A percentile compares a stretch with the other conserved stretches of the same genome.
These are phyloP conservation scores for Acanthosepion esculentum DNA, from an alignment of 2,888 invertebrate species.

Conservation along the genomic window DNA sequence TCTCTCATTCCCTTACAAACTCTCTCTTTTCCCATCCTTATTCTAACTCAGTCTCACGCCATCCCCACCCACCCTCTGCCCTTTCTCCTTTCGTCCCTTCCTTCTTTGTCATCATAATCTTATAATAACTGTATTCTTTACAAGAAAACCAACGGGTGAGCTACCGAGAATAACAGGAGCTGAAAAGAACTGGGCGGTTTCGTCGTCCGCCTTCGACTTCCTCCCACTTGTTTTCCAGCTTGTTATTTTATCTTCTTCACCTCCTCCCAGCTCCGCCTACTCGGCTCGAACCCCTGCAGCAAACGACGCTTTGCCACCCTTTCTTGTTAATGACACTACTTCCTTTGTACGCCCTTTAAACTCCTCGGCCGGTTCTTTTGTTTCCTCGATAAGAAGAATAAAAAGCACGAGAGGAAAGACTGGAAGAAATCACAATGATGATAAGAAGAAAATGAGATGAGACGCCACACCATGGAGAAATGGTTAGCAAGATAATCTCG, in stretches of 20 bases:
- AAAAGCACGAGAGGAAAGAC: background rate
- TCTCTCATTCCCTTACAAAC: no score
- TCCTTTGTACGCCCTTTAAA: background rate
- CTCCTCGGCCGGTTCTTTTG: background rate
- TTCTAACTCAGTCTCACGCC: background rate
- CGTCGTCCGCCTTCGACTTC: background rate
- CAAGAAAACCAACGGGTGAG: background rate
- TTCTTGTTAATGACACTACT: background rate
- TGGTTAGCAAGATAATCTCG: no score
- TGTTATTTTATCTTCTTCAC: constrained; percentile 22
- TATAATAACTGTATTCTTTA: background rate
- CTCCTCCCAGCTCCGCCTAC: constrained; percentile 22
- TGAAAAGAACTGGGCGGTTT: constrained; percentile 4
- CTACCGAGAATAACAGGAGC: background rate
- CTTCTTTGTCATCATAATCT: background rate
- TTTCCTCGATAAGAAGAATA: background rate
- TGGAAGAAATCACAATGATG: background rate
- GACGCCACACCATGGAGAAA: no score
- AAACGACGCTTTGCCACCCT: background rate
- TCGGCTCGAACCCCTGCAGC: constrained; percentile 20
- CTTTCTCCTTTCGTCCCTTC: background rate
- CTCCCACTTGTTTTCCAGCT: background rate
- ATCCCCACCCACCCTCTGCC: background rate
- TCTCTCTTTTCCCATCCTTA: no score
- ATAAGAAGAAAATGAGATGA: no score